Conservation (phyloP, 2,113 vertebrate genomes). For the Xyliphius kryptos region DNA sequence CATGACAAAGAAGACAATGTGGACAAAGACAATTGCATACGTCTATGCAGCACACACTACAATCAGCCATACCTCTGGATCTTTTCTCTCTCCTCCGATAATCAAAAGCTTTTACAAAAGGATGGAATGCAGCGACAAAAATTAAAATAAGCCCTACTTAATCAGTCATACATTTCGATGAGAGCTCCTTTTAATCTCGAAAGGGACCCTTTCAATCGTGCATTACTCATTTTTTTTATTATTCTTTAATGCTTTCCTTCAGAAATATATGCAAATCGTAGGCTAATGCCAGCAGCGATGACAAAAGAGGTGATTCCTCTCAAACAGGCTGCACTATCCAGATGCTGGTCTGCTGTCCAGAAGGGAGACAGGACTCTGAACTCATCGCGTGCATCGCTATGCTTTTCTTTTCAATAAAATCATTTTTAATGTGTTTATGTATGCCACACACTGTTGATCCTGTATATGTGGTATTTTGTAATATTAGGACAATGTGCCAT, state of each 20-base stretch:
- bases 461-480: too few relatives aligned
- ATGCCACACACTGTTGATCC: conserved; percentile 39
- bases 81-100: conserved; percentile 40
- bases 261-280: conserved; percentile 75
- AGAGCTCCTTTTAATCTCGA: conserved; percentile 67
- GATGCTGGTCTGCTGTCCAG: conserved; percentile 51
- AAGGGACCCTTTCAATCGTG: conserved; percentile 66
- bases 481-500: too few relatives aligned
- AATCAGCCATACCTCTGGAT: conserved; percentile 3
- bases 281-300: conserved; percentile 66
- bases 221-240: conserved; percentile 65
- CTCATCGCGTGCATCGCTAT: conserved; percentile 39
- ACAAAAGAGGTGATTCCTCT: conserved; percentile 63
- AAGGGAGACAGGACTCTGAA: conserved; percentile 38
- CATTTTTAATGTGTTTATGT: conserved; percentile 41
- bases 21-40: too few relatives aligned
- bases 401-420: conserved; percentile 52
- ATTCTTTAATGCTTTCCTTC: conserved; percentile 64
- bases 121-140: conserved; percentile 29
- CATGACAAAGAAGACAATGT: too few relatives aligned
- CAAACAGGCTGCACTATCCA: conserved; percentile 50
- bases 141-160: conserved; percentile 64
- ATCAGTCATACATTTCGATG: conserved; percentile 68
- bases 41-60: too few relatives aligned
- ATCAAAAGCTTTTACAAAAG: conserved; percentile 58